Conservation (phyloP, 2,888 invertebrate genomes). For the Cephus nigrinus region DNA sequence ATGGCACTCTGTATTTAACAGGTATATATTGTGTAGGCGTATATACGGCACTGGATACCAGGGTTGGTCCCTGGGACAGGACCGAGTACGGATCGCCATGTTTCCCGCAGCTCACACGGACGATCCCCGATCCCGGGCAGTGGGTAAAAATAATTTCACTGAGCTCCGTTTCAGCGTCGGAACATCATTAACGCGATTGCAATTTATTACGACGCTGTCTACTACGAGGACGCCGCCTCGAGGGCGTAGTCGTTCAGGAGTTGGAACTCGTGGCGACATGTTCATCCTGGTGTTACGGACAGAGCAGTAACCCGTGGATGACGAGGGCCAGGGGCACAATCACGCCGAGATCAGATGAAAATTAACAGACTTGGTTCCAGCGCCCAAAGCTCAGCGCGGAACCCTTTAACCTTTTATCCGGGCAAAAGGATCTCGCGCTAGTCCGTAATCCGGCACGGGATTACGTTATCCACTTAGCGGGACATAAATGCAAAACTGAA, state of each 20-base stretch:
- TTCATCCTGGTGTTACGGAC: conserved; percentile 10
- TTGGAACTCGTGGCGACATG: conserved; percentile 27
- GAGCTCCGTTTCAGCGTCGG: conserved; percentile 18
- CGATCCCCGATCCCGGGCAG: neutral
- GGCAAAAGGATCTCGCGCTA: neutral
- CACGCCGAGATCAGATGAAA: conserved; percentile 41
- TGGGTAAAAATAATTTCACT: conserved; percentile 9
- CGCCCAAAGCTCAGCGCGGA: conserved; percentile 23
- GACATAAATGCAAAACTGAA: conserved; percentile 43
- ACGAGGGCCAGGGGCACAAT: conserved; percentile 29
- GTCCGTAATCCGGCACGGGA: neutral
- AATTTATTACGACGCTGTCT: conserved; percentile 61
- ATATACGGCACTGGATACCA: neutral
- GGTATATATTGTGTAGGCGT: neutral
- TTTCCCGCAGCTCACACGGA: neutral
- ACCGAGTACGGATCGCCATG: neutral
- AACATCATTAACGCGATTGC: conserved; percentile 60
- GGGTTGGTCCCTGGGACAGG: neutral
- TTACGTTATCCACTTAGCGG: conserved; percentile 45
- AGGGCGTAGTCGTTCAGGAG: conserved; percentile 39
- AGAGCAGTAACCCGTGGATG: conserved; percentile 22
- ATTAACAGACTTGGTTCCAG: conserved; percentile 41
- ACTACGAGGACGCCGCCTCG: conserved; percentile 47
- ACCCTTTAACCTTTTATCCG: conserved; percentile 3
- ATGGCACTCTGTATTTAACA: neutral